Evolutionary conservation across 2,113 vertebrate genomes (phyloP), one percentile per base, ranked within the genome.

Genomic region (Ibidorhyncha struthersii): DNA sequence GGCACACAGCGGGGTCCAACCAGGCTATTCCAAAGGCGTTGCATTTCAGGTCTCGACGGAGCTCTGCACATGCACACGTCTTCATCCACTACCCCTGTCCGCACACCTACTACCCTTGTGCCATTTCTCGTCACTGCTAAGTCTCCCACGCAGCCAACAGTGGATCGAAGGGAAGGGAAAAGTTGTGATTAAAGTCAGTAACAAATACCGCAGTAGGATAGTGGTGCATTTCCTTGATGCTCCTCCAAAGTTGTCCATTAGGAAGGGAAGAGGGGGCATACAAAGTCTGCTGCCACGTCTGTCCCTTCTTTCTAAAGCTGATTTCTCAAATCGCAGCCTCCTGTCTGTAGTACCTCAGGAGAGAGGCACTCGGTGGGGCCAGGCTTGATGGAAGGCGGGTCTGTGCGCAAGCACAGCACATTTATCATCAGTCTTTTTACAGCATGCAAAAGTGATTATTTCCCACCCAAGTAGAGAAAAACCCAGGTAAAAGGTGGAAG

Each of bases 1-100:
- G 1, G 0, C 27, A 10, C 10, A 4, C 16, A 19, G n/a, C 6
- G 2, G 40, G 50, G 26, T 36, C 47, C 30, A 30, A 4, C 63
- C 53, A 27, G 27, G 2, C 29, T 29, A 4, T 15, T 27, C 73
- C 50, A 26, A 62, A 14, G 21, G 41, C 32, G 12, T 3, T 62
- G 32, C 14, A 1, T 27, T 30, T 11, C 23, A 14, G 30, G 14
- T 47, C 63, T 52, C 20, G 8, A 2, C 30, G 30, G 8, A 52
- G 38, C 36, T 20, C 9, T 10, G 26, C 19, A 2, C 20, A 8
- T 9, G 5, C 53, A 27, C 45, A 16, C 1, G 1, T 8, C 41
- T 45, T 32, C 29, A 11, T 5, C 65, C 52, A 2, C 9, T 17
- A 2, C 23, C 58, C 6, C n/a, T 10, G 11, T 9, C n/a, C 38